A percentile compares a stretch with the other conserved stretches of the same genome.
Evolutionary conservation across 2,797 vertebrate genomes (phyloP).

Genomic region (Echeneis naucrates): DNA sequence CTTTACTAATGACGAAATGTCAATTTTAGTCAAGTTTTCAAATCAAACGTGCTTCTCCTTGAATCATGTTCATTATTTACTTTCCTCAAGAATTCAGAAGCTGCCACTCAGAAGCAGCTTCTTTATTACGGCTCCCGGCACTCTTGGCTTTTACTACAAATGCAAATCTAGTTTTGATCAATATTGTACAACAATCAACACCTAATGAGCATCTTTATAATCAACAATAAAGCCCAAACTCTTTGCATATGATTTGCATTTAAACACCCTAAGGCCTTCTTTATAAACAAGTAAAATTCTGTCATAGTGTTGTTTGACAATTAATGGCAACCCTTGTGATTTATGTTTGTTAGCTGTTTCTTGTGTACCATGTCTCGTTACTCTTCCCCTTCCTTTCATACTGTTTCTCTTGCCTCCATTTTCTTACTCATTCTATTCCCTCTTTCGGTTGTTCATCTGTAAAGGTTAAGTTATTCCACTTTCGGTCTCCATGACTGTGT

Average conservation of each 20-base stretch:
- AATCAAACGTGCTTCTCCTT: neutral
- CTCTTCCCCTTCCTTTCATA: slow-evolving; percentile 4
- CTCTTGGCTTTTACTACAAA: neutral
- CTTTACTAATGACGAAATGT: neutral
- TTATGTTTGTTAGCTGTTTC: neutral
- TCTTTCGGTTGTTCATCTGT: slow-evolving; percentile 32
- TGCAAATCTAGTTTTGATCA: neutral
- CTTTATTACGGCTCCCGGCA: neutral
- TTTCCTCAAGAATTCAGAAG: neutral
- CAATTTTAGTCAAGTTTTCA: neutral
- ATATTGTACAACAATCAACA: neutral
- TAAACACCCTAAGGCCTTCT: neutral
- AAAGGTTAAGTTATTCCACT: slow-evolving; percentile 71
- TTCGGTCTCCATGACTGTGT: slow-evolving; percentile 39
- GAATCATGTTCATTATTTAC: neutral
- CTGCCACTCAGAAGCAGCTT: neutral
- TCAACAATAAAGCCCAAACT: neutral
- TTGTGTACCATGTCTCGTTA: neutral
- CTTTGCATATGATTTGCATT: slow-evolving; percentile 8
- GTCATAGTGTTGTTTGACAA: neutral
- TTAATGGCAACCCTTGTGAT: slow-evolving; percentile 10
- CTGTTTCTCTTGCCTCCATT: slow-evolving; percentile 4
- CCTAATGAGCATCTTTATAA: neutral
- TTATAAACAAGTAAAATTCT: slow-evolving; percentile 13
- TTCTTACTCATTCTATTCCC: slow-evolving; percentile 7